Conservation (phyloP, 2,888 invertebrate species). For the Corbicula japonica region DNA sequence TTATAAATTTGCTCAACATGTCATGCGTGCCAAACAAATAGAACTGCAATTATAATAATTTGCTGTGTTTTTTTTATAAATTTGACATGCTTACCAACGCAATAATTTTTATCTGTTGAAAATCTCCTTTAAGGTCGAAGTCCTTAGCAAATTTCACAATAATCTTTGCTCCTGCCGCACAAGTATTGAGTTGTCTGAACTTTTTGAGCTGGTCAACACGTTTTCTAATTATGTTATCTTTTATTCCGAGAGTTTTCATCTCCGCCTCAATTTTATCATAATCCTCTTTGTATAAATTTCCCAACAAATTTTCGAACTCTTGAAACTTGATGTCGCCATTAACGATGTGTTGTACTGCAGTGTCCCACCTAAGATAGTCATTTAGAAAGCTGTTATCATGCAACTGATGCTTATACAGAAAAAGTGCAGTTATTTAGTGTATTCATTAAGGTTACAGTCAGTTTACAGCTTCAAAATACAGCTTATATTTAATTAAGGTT, state of each 20-base stretch:
- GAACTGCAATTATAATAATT: neutral
- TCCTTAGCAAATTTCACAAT: slow-evolving; percentile 61
- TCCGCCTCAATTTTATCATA: slow-evolving; percentile 32
- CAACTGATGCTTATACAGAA: too few species aligned
- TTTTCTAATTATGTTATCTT: slow-evolving; percentile 5
- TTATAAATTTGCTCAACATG: neutral
- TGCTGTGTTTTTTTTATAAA: neutral
- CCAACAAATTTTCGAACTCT: slow-evolving; percentile 25
- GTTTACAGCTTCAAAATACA: too few species aligned
- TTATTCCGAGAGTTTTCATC: slow-evolving; percentile 22
- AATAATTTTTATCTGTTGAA: slow-evolving; percentile 41
- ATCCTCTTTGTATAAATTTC: slow-evolving; percentile 28
- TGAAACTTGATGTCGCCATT: slow-evolving; percentile 34
- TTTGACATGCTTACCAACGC: slow-evolving; percentile 28
- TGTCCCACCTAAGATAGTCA: slow-evolving; percentile 33
- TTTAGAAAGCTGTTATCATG: too few species aligned
- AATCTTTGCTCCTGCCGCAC: slow-evolving; percentile 64
- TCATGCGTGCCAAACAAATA: neutral
- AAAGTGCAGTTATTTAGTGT: too few species aligned
- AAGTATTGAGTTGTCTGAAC: slow-evolving; percentile 55
- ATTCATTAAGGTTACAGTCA: too few species aligned
- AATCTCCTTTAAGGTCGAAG: slow-evolving; percentile 64
- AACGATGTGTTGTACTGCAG: slow-evolving; percentile 3
- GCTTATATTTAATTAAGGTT: too few species aligned
- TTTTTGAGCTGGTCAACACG: slow-evolving; percentile 65